phyloP scores from a whole-genome alignment of 2,797 vertebrate genomes.

The Sarcophilus harrisii region DNA sequence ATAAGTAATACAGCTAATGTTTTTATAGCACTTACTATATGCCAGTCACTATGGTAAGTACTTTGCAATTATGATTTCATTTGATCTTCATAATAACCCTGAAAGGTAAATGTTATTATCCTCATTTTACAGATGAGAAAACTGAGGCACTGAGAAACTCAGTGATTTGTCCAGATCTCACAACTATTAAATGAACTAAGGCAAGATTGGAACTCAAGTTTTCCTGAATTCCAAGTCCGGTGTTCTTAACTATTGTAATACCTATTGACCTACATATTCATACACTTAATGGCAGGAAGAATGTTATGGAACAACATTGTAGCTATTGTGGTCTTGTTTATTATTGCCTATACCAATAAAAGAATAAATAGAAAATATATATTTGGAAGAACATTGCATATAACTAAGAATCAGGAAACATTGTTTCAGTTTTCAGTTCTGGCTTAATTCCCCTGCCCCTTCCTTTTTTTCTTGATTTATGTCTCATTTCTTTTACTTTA shows the following conservation, averaged over 20 bases:
- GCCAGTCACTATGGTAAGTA: too few relatives aligned
- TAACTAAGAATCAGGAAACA: conserved; percentile 7
- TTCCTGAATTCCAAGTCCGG: not conserved
- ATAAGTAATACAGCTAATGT: too few relatives aligned
- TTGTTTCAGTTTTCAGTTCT: not conserved
- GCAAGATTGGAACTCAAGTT: not conserved
- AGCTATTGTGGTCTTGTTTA: conserved; percentile 17
- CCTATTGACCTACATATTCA: not conserved
- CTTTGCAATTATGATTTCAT: too few relatives aligned
- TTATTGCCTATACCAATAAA: conserved; percentile 21
- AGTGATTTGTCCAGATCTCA: not conserved
- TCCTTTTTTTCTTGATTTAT: not conserved
- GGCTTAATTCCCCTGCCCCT: conserved; percentile 1
- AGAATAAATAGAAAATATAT: conserved; percentile 5
- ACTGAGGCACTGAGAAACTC: not conserved
- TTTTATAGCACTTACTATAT: too few relatives aligned
- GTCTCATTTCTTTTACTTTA: conserved; percentile 12
- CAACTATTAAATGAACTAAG: not conserved
- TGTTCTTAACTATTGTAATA: not conserved
- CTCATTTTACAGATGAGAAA: too few relatives aligned
- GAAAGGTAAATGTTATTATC: too few relatives aligned
- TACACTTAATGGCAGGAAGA: not conserved
- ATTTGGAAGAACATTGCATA: not conserved
- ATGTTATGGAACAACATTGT: not conserved
- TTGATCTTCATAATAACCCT: too few relatives aligned